phyloP scores from a whole-genome alignment of 30 jellyfish, hydroid and myxozoan genomes.

The Hydra vulgaris region DNA sequence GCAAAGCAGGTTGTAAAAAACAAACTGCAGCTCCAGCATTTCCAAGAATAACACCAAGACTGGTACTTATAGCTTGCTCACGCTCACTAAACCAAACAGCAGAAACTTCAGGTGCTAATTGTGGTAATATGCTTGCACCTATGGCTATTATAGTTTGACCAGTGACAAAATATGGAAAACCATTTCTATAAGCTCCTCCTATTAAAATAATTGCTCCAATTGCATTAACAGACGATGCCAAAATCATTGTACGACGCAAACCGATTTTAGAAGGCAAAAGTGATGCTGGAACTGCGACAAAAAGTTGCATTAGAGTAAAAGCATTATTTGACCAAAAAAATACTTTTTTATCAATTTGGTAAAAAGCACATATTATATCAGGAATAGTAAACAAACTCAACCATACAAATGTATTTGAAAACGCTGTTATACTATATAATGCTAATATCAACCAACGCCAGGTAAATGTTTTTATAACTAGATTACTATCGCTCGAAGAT shows the following conservation, averaged over 20 bases:
- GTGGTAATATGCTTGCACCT: slow-evolving; percentile 28
- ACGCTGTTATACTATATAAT: slow-evolving; percentile 21
- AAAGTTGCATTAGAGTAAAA: slow-evolving; percentile 11
- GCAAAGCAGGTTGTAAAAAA: slow-evolving; percentile 30
- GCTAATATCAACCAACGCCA: slow-evolving; percentile 24
- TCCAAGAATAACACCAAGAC: slow-evolving; percentile 20
- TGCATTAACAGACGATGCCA: slow-evolving; percentile 22
- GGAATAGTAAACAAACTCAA: slow-evolving; percentile 21
- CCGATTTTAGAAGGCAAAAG: slow-evolving; percentile 25
- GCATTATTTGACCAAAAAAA: slow-evolving; percentile 27
- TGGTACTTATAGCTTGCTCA: slow-evolving; percentile 29
- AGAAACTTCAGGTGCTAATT: slow-evolving; percentile 29
- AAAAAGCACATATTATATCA: slow-evolving; percentile 10
- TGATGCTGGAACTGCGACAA: slow-evolving; percentile 26
- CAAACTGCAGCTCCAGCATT: slow-evolving; percentile 33
- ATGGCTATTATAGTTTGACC: slow-evolving; percentile 31
- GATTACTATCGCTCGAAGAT: background rate
- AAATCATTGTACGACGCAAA: slow-evolving; percentile 21
- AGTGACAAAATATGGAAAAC: slow-evolving; percentile 10
- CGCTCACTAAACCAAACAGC: slow-evolving; percentile 24
- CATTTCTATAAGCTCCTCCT: slow-evolving; percentile 29
- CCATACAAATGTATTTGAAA: slow-evolving; percentile 28
- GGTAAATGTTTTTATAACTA: background rate
- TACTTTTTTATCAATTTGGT: background rate
- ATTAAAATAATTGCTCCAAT: slow-evolving; percentile 16